phyloP scores from a whole-genome alignment of 2,797 vertebrate species.

The Gorsachius magnificus region DNA sequence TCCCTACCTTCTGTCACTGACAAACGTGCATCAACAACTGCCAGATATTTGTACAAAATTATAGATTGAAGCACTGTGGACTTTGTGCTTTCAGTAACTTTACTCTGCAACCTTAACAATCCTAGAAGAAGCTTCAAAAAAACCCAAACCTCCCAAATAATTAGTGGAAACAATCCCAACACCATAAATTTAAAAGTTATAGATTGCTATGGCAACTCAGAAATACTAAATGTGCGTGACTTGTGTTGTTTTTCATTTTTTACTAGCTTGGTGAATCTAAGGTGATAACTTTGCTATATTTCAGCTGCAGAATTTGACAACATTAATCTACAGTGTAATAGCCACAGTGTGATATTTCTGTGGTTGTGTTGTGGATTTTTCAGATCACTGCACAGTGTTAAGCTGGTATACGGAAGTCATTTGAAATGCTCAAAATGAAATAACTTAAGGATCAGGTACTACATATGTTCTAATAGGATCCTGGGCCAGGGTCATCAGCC shows the following conservation, averaged over 20 bases:
- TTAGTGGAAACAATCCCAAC: neutral
- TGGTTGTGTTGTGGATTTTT: neutral
- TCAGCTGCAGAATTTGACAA: neutral
- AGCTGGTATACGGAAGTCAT: neutral
- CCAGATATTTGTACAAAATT: neutral
- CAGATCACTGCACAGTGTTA: neutral
- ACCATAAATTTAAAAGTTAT: neutral
- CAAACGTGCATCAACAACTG: neutral
- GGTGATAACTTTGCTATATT: neutral
- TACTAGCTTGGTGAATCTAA: neutral
- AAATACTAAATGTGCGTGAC: neutral
- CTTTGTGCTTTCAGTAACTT: neutral
- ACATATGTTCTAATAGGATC: neutral
- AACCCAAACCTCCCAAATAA: neutral
- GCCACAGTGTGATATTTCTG: neutral
- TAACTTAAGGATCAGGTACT: neutral
- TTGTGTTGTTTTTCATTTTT: neutral
- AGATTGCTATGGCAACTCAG: neutral
- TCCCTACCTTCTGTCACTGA: conserved; percentile 32
- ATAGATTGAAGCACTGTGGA: neutral
- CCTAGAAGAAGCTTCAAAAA: neutral
- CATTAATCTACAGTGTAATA: neutral
- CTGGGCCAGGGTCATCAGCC: neutral
- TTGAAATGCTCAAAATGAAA: neutral
- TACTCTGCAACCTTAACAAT: neutral